Conservation (phyloP, 1,140 invertebrate genomes). For the Drosophila carrolli region DNA sequence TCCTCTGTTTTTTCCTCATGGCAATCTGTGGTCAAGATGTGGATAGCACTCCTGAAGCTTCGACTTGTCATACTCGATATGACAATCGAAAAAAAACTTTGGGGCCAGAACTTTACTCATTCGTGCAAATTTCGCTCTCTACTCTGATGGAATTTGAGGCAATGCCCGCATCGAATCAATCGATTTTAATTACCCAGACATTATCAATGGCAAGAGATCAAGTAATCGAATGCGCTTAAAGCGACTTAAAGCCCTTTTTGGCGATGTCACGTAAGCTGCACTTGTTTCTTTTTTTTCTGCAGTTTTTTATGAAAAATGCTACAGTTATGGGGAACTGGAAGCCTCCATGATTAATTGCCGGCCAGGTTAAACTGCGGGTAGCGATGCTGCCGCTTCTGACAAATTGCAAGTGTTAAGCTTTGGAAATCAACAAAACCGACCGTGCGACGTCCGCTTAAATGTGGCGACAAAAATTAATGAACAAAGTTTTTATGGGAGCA, state of each 20-base stretch:
- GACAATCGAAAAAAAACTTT: conserved; percentile 19
- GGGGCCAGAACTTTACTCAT: neutral
- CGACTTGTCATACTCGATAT: conserved; percentile 37
- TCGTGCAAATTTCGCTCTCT: conserved; percentile 20
- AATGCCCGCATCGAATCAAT: conserved; percentile 53
- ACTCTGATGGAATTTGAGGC: conserved; percentile 3
- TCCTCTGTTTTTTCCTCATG: neutral
- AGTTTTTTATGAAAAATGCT: conserved; percentile 15
- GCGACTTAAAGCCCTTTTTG: conserved; percentile 16
- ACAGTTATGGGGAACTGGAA: conserved; percentile 27
- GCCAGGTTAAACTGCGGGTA: conserved; percentile 36
- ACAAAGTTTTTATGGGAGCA: conserved; percentile 69
- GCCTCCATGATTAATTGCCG: conserved; percentile 61
- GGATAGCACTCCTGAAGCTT: conserved; percentile 2
- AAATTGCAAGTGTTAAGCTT: conserved; percentile 81
- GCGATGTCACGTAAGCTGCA: conserved; percentile 9
- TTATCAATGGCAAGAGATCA: conserved; percentile 62
- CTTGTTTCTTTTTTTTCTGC: neutral
- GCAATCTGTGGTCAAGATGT: conserved; percentile 19
- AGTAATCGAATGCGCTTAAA: conserved; percentile 47
- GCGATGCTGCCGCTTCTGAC: conserved; percentile 52
- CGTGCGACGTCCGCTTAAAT: conserved; percentile 53
- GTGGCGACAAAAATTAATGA: conserved; percentile 79
- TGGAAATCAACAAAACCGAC: conserved; percentile 54
- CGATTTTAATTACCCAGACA: conserved; percentile 61